Conservation (phyloP, 1,140 invertebrate species). For the Vollenhovia emeryi region DNA sequence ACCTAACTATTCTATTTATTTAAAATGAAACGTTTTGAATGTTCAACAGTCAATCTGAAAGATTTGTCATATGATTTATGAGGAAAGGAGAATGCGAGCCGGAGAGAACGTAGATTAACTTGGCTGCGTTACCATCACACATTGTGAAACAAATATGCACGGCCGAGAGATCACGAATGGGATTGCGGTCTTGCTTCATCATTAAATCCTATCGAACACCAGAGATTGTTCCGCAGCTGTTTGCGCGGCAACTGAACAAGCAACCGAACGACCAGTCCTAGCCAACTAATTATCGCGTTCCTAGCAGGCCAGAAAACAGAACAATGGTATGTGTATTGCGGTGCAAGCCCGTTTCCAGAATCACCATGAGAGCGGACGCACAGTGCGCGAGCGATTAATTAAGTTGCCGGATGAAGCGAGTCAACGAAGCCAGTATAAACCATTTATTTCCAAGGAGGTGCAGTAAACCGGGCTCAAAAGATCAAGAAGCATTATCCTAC, state of each 20-base stretch:
- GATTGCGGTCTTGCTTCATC: conserved; percentile 62
- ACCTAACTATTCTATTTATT: not conserved
- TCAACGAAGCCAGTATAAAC: conserved; percentile 50
- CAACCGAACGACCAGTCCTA: conserved; percentile 67
- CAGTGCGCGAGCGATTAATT: conserved; percentile 61
- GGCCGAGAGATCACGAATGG: conserved; percentile 63
- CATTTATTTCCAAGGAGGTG: conserved; percentile 24
- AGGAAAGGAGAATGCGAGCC: not conserved
- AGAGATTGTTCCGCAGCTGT: conserved; percentile 70
- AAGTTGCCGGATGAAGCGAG: conserved; percentile 55
- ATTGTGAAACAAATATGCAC: conserved; percentile 47
- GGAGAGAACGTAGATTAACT: conserved; percentile 38
- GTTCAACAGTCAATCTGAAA: not conserved
- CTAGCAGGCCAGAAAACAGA: conserved; percentile 71
- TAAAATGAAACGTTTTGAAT: not conserved
- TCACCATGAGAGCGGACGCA: conserved; percentile 50
- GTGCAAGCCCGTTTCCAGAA: conserved; percentile 17
- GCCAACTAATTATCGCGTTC: conserved; percentile 72
- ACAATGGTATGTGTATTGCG: conserved; percentile 66
- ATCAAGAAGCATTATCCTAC: conserved; percentile 25
- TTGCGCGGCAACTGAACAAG: conserved; percentile 70
- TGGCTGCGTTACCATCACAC: conserved; percentile 2
- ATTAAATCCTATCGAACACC: conserved; percentile 69
- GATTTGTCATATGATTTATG: not conserved
- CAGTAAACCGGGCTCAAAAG: conserved; percentile 8